Evolutionary conservation across 30 jellyfish, hydroid and myxozoan genomes (phyloP), one percentile per base, ranked within the genome.

Genomic region (Clytia hemisphaerica): DNA sequence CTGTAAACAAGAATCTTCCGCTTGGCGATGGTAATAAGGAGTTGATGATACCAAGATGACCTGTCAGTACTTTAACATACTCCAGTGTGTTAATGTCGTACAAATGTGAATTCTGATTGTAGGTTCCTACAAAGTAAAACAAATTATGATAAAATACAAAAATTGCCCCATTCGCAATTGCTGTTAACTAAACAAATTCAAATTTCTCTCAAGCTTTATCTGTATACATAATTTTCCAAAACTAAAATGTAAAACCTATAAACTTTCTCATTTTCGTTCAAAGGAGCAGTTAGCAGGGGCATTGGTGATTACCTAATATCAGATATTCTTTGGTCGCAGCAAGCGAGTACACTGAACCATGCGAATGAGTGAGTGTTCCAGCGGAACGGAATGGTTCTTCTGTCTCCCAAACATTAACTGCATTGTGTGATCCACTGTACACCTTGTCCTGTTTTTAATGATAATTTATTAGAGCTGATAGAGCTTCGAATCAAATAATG

Each of bases 401-500:
- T 2, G 95, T 91, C 75, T 76, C 92, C 98, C 98, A 89, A 14
- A 89, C 62, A 44, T 89, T 84, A 35, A 89, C 92, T 4, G 93
- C 71, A 51, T 89, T 89, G 71, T 89, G 98, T 1, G 98, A 89
- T 26, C 98, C 98, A 55, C 98, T 89, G 85, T 58, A 89, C 6
- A 89, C 71, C 37, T 71, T 89, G 42, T 89, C 92, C 98, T 89
- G 75, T 6, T n/a, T n/a, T n/a, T n/a, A n/a, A n/a, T n/a, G n/a
- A 40, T n/a, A 40, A n/a, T 40, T 40, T 40, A 40, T 40, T 40
- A 40, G n/a, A 40, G 53, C n/a, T 40, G 10, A n/a, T 40, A 40
- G n/a, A 40, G 53, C n/a, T 40, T n/a, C 53, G 10, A n/a, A 40
- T 9, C 10, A 9, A 40, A 40, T 40, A n/a, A n/a, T n/a, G n/a